Evolutionary conservation across 2,113 vertebrate species (phyloP).

Genomic region (Triplophysa tibetana): DNA sequence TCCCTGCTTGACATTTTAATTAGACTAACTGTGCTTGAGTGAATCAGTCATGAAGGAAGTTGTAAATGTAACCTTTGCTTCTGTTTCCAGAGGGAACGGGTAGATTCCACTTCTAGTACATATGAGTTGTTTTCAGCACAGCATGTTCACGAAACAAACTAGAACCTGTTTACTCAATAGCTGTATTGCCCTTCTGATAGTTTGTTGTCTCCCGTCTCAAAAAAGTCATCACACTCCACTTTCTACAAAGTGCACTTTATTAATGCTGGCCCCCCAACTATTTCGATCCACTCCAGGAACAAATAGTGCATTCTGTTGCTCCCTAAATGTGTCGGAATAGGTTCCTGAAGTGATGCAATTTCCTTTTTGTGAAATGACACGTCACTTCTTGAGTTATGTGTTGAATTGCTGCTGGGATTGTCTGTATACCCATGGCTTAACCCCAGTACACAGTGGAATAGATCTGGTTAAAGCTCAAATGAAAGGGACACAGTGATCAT

Average conservation of each 20-base stretch:
- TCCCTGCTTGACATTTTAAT: slow-evolving; percentile 12
- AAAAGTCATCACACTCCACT: not conserved
- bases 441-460: slow-evolving; percentile 30
- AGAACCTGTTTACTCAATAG: too few relatives aligned
- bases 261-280: not conserved
- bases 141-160: too few relatives aligned
- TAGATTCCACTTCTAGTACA: not conserved
- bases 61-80: slow-evolving; percentile 45
- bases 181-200: not conserved
- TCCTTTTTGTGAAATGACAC: slow-evolving; percentile 22
- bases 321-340: not conserved
- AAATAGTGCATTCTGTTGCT: slow-evolving; percentile 3
- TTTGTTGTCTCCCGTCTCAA: not conserved
- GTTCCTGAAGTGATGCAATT: not conserved
- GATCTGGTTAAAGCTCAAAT: slow-evolving; percentile 35
- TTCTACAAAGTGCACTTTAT: slow-evolving; percentile 1
- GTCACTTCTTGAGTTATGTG: slow-evolving; percentile 29
- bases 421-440: slow-evolving; percentile 12
- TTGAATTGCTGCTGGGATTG: slow-evolving; percentile 13
- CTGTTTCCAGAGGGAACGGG: slow-evolving; percentile 5
- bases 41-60: slow-evolving; percentile 15
- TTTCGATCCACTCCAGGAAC: slow-evolving; percentile 8
- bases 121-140: not conserved
- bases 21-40: slow-evolving; percentile 18
- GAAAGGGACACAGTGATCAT: slow-evolving; percentile 25